Evolutionary conservation across 35 echinoderm and acorn worm species (phyloP).

Genomic region (Anneissia japonica): DNA sequence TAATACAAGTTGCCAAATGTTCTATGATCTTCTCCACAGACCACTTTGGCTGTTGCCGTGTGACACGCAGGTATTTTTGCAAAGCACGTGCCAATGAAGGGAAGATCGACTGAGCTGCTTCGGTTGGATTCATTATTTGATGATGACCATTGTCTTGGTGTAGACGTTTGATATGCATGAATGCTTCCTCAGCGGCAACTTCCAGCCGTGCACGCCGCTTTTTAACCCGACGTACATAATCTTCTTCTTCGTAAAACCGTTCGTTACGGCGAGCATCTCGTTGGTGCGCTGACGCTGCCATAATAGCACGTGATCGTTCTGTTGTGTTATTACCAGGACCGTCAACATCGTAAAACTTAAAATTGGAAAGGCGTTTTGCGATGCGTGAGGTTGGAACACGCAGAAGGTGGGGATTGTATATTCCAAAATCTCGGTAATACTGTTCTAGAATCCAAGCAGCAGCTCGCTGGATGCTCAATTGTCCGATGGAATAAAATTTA

Average conservation of each 20-base stretch:
- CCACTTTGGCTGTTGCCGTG: conserved; percentile 93
- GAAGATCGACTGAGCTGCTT: conserved; percentile 94
- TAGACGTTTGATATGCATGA: conserved; percentile 87
- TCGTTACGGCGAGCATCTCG: conserved; percentile 84
- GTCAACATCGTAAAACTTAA: conserved; percentile 96
- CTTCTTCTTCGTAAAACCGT: conserved; percentile 96
- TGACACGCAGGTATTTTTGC: conserved; percentile 97
- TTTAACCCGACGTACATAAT: conserved; percentile 81
- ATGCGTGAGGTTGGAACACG: conserved; percentile 69
- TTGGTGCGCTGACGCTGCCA: conserved; percentile 63
- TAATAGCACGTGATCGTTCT: conserved; percentile 69
- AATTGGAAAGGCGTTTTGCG: conserved; percentile 62
- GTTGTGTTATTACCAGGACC: conserved; percentile 44
- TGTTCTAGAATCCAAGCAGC: conserved; percentile 85
- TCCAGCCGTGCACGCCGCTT: conserved; percentile 74
- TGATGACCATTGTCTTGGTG: conserved; percentile 62
- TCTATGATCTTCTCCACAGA: conserved; percentile 84
- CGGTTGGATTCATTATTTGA: conserved; percentile 87
- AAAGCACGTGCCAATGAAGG: conserved; percentile 85
- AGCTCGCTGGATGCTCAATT: conserved; percentile 78
- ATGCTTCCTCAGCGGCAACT: conserved; percentile 78
- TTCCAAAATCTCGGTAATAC: conserved; percentile 90
- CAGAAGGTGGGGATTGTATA: conserved; percentile 75
- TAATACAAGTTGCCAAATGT: conserved; percentile 87
- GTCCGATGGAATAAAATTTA: conserved; percentile 66